Conservation (phyloP, 2,888 invertebrate species). For the Hymenopus coronatus region DNA sequence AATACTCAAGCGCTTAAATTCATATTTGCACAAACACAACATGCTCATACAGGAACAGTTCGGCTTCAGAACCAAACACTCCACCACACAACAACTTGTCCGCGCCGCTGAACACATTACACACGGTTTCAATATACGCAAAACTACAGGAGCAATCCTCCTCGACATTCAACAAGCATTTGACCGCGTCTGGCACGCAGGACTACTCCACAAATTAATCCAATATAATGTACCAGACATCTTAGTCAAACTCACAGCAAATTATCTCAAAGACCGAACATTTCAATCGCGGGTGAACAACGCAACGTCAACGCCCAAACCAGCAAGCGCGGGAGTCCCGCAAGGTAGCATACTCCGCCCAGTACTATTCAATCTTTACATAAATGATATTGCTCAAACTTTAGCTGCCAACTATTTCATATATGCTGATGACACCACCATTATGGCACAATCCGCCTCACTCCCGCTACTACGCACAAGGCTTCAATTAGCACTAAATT, state of each 20-base stretch:
- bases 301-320: neutral
- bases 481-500: neutral
- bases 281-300: too few relatives aligned
- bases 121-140: conserved; percentile 36
- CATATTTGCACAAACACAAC: too few relatives aligned
- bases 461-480: too few relatives aligned
- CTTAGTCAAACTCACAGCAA: too few relatives aligned
- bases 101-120: conserved; percentile 37
- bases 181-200: neutral
- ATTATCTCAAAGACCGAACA: too few relatives aligned
- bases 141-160: conserved; percentile 37
- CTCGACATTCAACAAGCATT: neutral
- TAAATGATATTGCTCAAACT: neutral
- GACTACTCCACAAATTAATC: too few relatives aligned
- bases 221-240: too few relatives aligned
- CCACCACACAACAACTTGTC: conserved; percentile 38
- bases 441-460: neutral
- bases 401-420: too few relatives aligned
- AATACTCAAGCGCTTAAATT: too few relatives aligned
- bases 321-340: neutral
- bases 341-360: neutral
- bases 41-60: too few relatives aligned
- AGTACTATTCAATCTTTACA: neutral
- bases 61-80: too few relatives aligned
- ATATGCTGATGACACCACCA: neutral